Evolutionary conservation across 2,797 vertebrate species (phyloP), one percentile per base, ranked within the genome.

Genomic region (Acipenser ruthenus): DNA sequence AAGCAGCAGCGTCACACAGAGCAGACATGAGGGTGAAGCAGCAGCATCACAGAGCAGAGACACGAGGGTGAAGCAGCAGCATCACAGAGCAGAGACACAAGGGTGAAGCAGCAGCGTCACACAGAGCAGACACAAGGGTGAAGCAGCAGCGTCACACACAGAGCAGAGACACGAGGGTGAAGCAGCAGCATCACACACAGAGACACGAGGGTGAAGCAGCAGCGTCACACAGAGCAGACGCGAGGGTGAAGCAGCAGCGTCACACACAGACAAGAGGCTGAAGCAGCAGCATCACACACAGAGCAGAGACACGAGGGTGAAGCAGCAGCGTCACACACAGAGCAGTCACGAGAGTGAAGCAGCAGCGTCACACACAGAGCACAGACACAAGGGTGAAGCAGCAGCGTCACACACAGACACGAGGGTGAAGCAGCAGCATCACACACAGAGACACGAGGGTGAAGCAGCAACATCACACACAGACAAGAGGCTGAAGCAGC

Each of bases 401-500:
- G 23, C 23, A 23, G 23, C 23, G 23, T 23, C 7, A 4, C 11
- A 37, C 50, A 69, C 58, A 66, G 51, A 37, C 7, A 60, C 10
- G 18, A 37, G 23, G 23, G 23, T 37, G 10, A 49, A 10, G 11
- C 8, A 49, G 23, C 9, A 65, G 15, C 60, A 7, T 11, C 67
- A 67, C 47, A 60, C 11, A 55, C 63, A 48, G 37, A 49, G 48
- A 10, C 62, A 66, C 47, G 59, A 51, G 23, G 12, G 12, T 49
- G 56, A 13, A 49, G 9, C 18, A 12, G 10, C 11, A 51, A 12
- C 8, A 11, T 37, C 10, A 37, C 6, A 47, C 15, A 18, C 15
- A 50, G 48, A 56, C 50, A 49, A 10, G n/a, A 18, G 72, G 74
- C 71, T 76, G 64, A 73, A 76, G 56, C 49, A 48, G 52, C 23